phyloP scores from a whole-genome alignment of 2,113 vertebrate genomes.

The Camelus dromedarius region DNA sequence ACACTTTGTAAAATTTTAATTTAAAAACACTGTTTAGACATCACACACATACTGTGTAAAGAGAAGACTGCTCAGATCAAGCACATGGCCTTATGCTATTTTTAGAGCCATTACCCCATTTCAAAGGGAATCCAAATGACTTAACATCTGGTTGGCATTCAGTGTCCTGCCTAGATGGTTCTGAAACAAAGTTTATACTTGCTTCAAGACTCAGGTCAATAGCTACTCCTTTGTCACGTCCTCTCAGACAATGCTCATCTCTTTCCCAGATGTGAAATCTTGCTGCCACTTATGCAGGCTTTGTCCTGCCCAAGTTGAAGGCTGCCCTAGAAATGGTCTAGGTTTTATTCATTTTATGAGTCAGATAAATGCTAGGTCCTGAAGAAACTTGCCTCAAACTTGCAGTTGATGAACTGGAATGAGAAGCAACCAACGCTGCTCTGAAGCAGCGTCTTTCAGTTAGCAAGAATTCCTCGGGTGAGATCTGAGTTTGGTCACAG shows the following conservation, averaged over 20 bases:
- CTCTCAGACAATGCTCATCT: neutral
- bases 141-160: conserved; percentile 18
- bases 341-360: neutral
- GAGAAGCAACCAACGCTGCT: neutral
- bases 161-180: neutral
- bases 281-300: neutral
- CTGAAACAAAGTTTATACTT: neutral
- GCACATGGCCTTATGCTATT: neutral
- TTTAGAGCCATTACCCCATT: neutral
- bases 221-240: neutral
- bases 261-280: conserved; percentile 37
- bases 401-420: neutral
- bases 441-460: neutral
- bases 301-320: neutral
- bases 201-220: neutral
- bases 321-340: conserved; percentile 18
- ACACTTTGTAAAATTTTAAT: neutral
- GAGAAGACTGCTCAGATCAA: neutral
- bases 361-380: neutral
- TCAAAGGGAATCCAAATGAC: conserved; percentile 44
- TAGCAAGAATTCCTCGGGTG: conserved; percentile 43
- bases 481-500: neutral
- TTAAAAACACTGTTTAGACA: neutral
- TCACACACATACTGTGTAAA: neutral
- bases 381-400: neutral